Base-by-base conservation (phyloP, 2,888 invertebrate species). In the Protodeltote pygarga region DNA sequence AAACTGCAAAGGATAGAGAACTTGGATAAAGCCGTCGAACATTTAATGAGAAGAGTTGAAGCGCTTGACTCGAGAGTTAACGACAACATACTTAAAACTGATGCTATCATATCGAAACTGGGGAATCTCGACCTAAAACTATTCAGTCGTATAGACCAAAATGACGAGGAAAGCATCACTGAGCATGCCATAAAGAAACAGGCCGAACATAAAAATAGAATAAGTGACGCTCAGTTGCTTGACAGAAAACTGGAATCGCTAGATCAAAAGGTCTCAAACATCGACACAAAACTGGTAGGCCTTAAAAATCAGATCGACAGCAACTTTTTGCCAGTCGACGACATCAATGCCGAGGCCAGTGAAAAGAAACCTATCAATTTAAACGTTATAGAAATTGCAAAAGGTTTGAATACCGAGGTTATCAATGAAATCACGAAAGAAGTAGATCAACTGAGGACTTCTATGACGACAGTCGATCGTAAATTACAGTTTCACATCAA, bases 1-100 rank as follows among this genome's bases (percentile, higher is more conserved):
- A 97, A 97, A 89, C 91, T 97, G 8, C 96, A 97, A 80, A 93
- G 97, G 66, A 97, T 97, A 77, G 97, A 97, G 77, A 97, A 97
- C 81, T 87, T 97, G 45, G 97, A 97, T 83, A 96, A 96, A 83
- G 97, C 97, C 0, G 96, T 97, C 1, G 97, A 97, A 77, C 96
- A 97, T 77, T 87, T 97, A 46, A 97, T 97, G 96, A 92, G 96
- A 65, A 93, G 97, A 74, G 96, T 97, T 4, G 97, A 97, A 86
- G 94, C 95, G 0, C 87, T 97, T 29, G 97, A 97, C 81, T 95
- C 95, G 5, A 93, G 96, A 42, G 95, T 97, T 0, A 96, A 95
- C 63, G 96, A 96, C 77, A 97, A 97, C 81, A 96, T 97, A 60
- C 94, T 95, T 65, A 97, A 97, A 92, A 97, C 97, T 0, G 97